Base-by-base conservation (phyloP, 2,797 vertebrate genomes). In the Muraenolepis orangiensis region DNA sequence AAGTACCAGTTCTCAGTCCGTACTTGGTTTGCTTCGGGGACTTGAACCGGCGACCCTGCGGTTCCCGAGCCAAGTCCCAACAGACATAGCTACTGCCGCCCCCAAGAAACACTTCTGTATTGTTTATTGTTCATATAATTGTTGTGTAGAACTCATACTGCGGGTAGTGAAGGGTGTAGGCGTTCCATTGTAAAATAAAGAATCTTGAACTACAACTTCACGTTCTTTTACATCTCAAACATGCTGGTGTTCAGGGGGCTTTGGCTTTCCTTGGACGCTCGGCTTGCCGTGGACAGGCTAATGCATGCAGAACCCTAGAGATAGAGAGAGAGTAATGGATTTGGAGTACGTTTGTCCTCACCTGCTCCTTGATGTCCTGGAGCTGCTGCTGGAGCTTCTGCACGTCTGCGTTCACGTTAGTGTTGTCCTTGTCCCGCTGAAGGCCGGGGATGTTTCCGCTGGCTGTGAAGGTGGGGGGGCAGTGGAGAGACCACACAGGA, bases 311-410 rank as follows among this genome's bases (percentile, higher is more conserved):
- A 42, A 2, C 2, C 40, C 16, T 12, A 42, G 40, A 42, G n/a
- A n/a, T n/a, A n/a, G n/a, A n/a, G n/a, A n/a, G n/a, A 42, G 40
- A 42, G 40, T 14, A 42, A 23, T 23, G 61, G 1, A 20, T 6
- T 31, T 23, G 61, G 61, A 1, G 5, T 3, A 69, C 26, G 40
- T 51, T 51, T 18, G 16, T 13, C 7, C 72, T 79, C 87, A 99
- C 98, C 95, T 99, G 98, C 71, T 99, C 98, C 79, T 99, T 99
- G 87, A 99, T 99, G 93, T 99, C 98, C 88, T 99, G 98, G 72
- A 99, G 93, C 88, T 99, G 98, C 70, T 99, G 98, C 85, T 99
- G 98, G 36, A 99, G 91, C 83, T 99, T 99, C 86, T 99, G 98
- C 14, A 99, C 98, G 38, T 99, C 98, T 0, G 98, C 98, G 26